Evolutionary conservation across 2,888 invertebrate genomes (phyloP).

Genomic region (Nemotelus nigrinus): DNA sequence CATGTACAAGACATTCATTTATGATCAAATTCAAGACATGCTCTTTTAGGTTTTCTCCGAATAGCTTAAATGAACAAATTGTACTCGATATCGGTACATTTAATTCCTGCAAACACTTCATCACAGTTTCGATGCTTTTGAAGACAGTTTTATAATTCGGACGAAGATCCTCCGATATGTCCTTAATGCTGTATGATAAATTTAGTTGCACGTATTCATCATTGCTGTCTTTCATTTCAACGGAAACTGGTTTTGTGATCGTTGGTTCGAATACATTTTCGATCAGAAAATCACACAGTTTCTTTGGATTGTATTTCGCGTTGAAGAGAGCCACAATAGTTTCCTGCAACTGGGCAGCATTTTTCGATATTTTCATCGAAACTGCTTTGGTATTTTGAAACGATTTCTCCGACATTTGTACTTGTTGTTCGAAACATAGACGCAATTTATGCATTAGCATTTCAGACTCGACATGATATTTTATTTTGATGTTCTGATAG

Average conservation of each 20-base stretch:
- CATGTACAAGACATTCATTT: slow-evolving; percentile 77
- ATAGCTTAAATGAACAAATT: slow-evolving; percentile 62
- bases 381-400: slow-evolving; percentile 62
- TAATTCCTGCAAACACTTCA: slow-evolving; percentile 59
- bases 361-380: slow-evolving; percentile 59
- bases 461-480: slow-evolving; percentile 61
- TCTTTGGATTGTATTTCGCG: slow-evolving; percentile 61
- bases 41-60: slow-evolving; percentile 68
- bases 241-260: slow-evolving; percentile 61
- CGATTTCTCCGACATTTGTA: slow-evolving; percentile 60
- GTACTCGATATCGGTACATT: slow-evolving; percentile 59
- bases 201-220: slow-evolving; percentile 55
- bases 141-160: slow-evolving; percentile 63
- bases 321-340: slow-evolving; percentile 61
- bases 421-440: slow-evolving; percentile 61
- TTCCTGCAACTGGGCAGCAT: slow-evolving; percentile 59
- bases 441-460: slow-evolving; percentile 61
- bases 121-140: slow-evolving; percentile 56
- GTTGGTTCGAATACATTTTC: slow-evolving; percentile 63
- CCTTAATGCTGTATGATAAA: slow-evolving; percentile 60
- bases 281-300: slow-evolving; percentile 60
- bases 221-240: slow-evolving; percentile 55
- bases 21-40: slow-evolving; percentile 75
- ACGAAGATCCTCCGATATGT: slow-evolving; percentile 55
- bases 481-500: slow-evolving; percentile 61